Evolutionary conservation across 30 jellyfish, hydroid and myxozoan species (phyloP), one percentile per base, ranked within the genome.

Genomic region (Rhopilema esculentum): DNA sequence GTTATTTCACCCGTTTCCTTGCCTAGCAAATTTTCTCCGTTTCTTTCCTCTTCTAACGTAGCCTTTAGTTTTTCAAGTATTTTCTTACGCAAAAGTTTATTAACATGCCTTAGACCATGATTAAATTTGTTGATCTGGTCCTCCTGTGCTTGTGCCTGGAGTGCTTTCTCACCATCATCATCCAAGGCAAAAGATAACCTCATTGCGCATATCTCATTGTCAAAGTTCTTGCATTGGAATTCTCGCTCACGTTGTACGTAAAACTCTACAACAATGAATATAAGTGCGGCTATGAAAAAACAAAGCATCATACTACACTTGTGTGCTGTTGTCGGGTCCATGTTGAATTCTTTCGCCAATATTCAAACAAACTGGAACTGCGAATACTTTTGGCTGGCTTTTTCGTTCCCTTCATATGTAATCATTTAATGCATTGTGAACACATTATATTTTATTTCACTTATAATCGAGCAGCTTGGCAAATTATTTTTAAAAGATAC

Each of bases 151-250:
- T 40, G 12, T 6, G 9, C 57, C 57, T 2, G 57, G 57, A 6
- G 6, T 2, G 57, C 57, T 40, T 40, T 6, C 57, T 6, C 12
- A 12, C 9, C 6, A 12, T 40, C 30, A 8, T 66, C 32, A 16
- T 21, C 77, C 19, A 16, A 23, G 16, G 77, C 77, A 66, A 66
- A 23, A 31, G 30, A 23, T 31, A 66, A 8, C n/a, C 32, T 23
- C 33, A 66, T 23, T 23, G 77, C 77, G 23, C 77, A 66, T 20
- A 63, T 0, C 24, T 23, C 77, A 23, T 20, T 23, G 0, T 20
- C 77, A 66, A 66, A 66, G 1, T 66, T 66, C 32, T 66, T 66
- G 77, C 77, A 66, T 31, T 66, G 31, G 33, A 66, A 18, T 20
- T 66, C 77, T 8, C 32, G 52, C 33, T 23, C 32, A 18, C 32